phyloP scores from a whole-genome alignment of 2,888 invertebrate species.

The Rhagonycha fulva region DNA sequence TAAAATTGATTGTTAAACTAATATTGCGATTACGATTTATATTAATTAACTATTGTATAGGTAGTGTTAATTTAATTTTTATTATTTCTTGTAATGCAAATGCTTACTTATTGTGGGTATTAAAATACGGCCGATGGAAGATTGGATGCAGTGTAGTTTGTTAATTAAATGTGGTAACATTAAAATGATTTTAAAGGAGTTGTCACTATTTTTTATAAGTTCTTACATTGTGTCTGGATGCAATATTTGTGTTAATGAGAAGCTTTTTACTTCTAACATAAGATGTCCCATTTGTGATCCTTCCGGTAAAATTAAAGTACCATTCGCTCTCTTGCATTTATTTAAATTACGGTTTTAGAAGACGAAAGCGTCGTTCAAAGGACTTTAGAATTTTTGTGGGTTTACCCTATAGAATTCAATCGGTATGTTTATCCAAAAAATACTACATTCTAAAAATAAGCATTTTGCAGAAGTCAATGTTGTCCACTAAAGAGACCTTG shows the following conservation, averaged over 20 bases:
- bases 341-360: not conserved
- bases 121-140: too few species aligned
- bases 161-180: too few species aligned
- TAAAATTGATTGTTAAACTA: too few species aligned
- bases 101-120: too few species aligned
- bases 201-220: not conserved
- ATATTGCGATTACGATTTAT: too few species aligned
- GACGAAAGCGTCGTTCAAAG: not conserved
- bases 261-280: not conserved
- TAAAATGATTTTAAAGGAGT: not conserved
- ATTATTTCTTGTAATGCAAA: too few species aligned
- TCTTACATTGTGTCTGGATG: not conserved
- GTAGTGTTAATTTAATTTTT: too few species aligned
- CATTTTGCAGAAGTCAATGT: not conserved
- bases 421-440: not conserved
- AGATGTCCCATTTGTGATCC: not conserved
- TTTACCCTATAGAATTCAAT: not conserved
- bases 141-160: too few species aligned
- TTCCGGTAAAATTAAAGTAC: not conserved
- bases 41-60: too few species aligned
- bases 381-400: not conserved
- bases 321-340: not conserved
- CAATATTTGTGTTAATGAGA: not conserved
- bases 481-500: slow-evolving; percentile 50
- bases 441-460: too few species aligned